Conservation (phyloP, 2,113 vertebrate species). For the Saccopteryx bilineata region DNA sequence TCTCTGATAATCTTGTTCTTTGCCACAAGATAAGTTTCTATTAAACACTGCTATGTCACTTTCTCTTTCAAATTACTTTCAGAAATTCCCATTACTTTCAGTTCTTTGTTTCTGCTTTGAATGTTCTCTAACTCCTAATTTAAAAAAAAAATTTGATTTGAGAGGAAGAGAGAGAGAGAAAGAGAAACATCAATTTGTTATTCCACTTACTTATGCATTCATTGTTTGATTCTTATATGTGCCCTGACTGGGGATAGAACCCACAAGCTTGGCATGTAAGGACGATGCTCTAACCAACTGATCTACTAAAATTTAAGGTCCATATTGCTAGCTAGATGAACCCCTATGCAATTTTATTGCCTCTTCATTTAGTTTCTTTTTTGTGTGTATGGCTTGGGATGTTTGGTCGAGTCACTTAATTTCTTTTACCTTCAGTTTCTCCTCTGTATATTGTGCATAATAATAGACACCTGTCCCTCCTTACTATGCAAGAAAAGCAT, state of each 20-base stretch:
- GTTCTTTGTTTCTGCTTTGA: background rate
- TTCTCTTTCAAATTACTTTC: constrained; percentile 6
- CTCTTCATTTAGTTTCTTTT: background rate
- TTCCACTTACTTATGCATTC: no score
- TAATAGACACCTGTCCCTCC: background rate
- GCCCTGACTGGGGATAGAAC: no score
- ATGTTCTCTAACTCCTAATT: background rate
- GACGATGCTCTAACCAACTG: no score
- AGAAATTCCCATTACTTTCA: background rate
- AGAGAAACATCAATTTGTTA: no score
- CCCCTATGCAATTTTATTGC: background rate
- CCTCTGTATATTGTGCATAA: constrained; percentile 11
- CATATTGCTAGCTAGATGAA: background rate
- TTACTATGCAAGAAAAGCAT: constrained; percentile 17
- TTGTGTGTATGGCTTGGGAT: background rate
- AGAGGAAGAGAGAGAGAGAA: no score
- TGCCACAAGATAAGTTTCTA: background rate
- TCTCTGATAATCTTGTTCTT: constrained; percentile 1
- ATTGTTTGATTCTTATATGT: no score
- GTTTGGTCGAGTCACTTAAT: constrained; percentile 50
- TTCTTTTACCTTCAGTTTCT: constrained; percentile 45
- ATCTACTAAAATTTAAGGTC: background rate
- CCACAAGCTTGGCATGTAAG: no score
- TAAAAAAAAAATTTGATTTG: background rate
- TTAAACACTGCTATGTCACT: background rate